Evolutionary conservation across 2,797 vertebrate species (phyloP).

Genomic region (Balearica regulorum): DNA sequence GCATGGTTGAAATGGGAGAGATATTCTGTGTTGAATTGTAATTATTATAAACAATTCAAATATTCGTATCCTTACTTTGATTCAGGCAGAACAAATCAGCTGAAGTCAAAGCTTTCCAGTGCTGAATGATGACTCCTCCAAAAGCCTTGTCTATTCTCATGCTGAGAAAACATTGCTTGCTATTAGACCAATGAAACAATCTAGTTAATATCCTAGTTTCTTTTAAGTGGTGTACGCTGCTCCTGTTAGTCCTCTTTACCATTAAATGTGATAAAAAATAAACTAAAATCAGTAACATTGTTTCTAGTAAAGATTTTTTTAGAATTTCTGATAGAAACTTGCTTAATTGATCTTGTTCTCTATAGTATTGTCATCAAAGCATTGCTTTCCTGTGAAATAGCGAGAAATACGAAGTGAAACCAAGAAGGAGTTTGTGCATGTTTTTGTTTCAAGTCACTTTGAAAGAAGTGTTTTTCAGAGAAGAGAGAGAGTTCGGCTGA

Average conservation of each 20-base stretch:
- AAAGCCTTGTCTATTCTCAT: neutral
- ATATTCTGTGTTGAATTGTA: neutral
- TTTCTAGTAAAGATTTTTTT: neutral
- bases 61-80: neutral
- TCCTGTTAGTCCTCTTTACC: neutral
- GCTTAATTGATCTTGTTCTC: neutral
- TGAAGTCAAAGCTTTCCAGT: neutral
- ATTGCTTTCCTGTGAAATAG: neutral
- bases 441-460: neutral
- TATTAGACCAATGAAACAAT: neutral
- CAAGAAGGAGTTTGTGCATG: neutral
- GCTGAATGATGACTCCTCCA: neutral
- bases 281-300: neutral
- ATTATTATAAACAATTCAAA: neutral
- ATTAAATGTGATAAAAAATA: neutral
- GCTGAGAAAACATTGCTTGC: neutral
- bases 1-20: neutral
- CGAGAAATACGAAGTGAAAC: neutral
- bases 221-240: neutral
- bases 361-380: neutral
- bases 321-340: neutral
- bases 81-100: neutral
- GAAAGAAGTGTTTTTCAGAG: neutral
- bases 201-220: neutral
- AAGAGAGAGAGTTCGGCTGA: neutral